A percentile compares a stretch with the other conserved stretches of the same genome.
phyloP scores from a whole-genome alignment of 2,113 vertebrate species.

The Paradoxurus hermaphroditus region DNA sequence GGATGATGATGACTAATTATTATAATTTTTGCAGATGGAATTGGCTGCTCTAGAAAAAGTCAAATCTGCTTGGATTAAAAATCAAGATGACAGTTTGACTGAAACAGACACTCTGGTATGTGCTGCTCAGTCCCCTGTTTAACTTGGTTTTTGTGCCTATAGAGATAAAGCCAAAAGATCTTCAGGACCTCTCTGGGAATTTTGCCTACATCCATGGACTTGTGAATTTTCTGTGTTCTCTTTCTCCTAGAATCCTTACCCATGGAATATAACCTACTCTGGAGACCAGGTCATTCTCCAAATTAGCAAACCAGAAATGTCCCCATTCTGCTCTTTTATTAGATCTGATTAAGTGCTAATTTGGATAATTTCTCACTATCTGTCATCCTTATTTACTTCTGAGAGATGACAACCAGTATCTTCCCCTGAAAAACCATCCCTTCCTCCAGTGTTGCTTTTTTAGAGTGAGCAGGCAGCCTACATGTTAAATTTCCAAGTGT shows the following conservation, averaged over 20 bases:
- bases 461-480: neutral
- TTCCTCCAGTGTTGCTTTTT: neutral
- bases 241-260: neutral
- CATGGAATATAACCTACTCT: neutral
- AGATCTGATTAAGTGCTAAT: neutral
- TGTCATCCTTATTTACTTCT: neutral
- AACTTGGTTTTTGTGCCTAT: neutral
- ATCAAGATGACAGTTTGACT: conserved; percentile 86
- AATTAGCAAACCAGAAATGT: neutral
- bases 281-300: neutral
- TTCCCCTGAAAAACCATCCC: neutral
- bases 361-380: neutral
- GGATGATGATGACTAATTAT: conserved; percentile 5
- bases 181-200: neutral
- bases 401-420: neutral
- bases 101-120: conserved; percentile 87
- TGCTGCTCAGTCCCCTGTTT: neutral
- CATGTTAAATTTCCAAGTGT: neutral
- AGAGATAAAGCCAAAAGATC: neutral
- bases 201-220: neutral
- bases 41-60: conserved; percentile 85
- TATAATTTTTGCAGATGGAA: conserved; percentile 75
- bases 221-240: neutral
- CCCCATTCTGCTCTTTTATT: neutral
- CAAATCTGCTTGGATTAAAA: conserved; percentile 88